A percentile compares a stretch with the other conserved stretches of the same genome.
phyloP scores from a whole-genome alignment of 2,888 invertebrate species.

The Flexamia atlantica region DNA sequence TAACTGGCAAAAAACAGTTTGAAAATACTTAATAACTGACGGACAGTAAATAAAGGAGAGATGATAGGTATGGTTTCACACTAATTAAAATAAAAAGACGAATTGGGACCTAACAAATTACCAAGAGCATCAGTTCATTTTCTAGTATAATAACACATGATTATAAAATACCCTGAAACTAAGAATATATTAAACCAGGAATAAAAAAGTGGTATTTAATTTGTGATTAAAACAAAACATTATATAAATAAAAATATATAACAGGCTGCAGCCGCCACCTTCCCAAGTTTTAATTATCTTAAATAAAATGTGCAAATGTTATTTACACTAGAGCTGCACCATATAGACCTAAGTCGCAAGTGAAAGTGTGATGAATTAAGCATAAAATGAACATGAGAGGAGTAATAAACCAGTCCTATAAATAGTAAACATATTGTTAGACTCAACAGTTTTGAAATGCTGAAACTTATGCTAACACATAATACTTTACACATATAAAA shows the following conservation, averaged over 20 bases:
- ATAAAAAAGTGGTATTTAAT: background rate
- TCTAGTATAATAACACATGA: background rate
- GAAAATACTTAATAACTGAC: too few relatives aligned
- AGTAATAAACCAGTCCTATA: slow-evolving; percentile 7
- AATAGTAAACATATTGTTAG: background rate
- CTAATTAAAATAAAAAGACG: background rate
- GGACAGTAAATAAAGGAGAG: background rate
- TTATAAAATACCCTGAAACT: slow-evolving; percentile 6
- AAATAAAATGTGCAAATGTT: background rate
- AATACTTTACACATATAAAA: slow-evolving; percentile 31
- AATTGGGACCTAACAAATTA: background rate
- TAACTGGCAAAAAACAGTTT: too few relatives aligned
- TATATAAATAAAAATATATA: slow-evolving; percentile 14
- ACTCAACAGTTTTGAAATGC: background rate
- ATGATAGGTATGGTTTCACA: background rate
- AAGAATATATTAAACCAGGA: background rate
- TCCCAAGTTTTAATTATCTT: background rate
- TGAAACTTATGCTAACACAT: background rate
- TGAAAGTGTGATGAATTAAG: background rate
- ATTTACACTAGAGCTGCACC: slow-evolving; percentile 3
- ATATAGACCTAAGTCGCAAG: background rate
- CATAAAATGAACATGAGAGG: slow-evolving; percentile 10
- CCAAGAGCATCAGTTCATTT: slow-evolving; percentile 41
- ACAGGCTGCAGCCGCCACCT: slow-evolving; percentile 24
- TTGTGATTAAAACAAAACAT: background rate